These are phyloP conservation scores for Arctia plantaginis DNA, from an alignment of 2,888 invertebrate genomes.

Conservation along the genomic window DNA sequence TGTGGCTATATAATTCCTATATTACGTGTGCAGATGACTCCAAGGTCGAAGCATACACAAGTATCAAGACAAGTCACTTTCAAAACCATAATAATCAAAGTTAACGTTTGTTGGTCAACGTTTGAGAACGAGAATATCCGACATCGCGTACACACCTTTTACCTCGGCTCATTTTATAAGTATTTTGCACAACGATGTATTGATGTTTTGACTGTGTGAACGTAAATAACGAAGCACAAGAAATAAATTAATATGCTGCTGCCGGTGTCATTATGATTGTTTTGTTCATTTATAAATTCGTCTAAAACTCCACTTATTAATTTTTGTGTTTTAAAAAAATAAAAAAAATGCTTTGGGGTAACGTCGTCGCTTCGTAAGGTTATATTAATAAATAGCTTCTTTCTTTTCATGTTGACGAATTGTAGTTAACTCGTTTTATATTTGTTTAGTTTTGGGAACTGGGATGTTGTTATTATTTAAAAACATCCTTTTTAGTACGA, in stretches of 20 bases:
- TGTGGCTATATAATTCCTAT: not conserved
- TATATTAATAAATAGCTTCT: too few relatives aligned
- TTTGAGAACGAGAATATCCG: slow-evolving; percentile 45
- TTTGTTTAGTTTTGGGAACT: too few relatives aligned
- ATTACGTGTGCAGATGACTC: slow-evolving; percentile 44
- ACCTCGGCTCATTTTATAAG: not conserved
- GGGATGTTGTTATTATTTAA: too few relatives aligned
- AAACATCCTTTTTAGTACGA: too few relatives aligned
- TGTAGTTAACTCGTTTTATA: too few relatives aligned
- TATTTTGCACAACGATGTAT: slow-evolving; percentile 1
- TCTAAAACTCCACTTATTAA: too few relatives aligned
- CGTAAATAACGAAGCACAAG: not conserved
- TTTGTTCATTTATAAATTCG: not conserved
- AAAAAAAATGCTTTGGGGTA: too few relatives aligned
- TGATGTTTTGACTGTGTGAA: slow-evolving; percentile 11
- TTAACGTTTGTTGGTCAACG: slow-evolving; percentile 57
- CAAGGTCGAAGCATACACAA: slow-evolving; percentile 44
- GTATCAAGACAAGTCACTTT: slow-evolving; percentile 68
- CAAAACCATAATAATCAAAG: slow-evolving; percentile 55
- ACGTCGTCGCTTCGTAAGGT: too few relatives aligned
- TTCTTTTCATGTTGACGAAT: too few relatives aligned
- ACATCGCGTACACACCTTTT: slow-evolving; percentile 16
- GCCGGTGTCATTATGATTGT: not conserved
- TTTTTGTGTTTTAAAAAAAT: too few relatives aligned
- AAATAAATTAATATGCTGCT: not conserved